phyloP scores from a whole-genome alignment of 2,888 invertebrate genomes.

The Eretmocerus hayati region DNA sequence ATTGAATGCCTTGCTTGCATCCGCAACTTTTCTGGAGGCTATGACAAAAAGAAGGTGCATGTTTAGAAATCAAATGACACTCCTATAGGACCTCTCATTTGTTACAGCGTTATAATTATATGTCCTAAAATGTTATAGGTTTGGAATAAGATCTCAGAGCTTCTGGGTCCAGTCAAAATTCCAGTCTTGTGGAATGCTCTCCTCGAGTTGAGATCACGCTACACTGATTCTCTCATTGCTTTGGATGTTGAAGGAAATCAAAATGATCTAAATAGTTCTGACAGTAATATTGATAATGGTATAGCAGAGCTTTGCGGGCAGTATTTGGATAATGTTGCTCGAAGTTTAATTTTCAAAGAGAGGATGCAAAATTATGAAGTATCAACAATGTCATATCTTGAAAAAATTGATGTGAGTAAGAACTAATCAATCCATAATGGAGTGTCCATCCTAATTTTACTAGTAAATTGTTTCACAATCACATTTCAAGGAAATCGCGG shows the following conservation, averaged over 20 bases:
- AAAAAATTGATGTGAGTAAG: conserved; percentile 34
- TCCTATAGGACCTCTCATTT: too few species aligned
- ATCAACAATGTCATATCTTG: conserved; percentile 31
- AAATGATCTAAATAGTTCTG: conserved; percentile 6
- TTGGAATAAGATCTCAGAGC: conserved; percentile 30
- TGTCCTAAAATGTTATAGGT: conserved; percentile 27
- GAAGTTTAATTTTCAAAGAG: conserved; percentile 24
- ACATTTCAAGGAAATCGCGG: too few species aligned
- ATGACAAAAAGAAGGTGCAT: conserved; percentile 34
- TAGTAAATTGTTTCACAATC: too few species aligned
- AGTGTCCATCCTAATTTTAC: too few species aligned
- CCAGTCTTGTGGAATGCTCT: conserved; percentile 35
- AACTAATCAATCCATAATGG: too few species aligned
- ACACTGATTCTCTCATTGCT: conserved; percentile 31
- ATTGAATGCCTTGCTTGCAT: conserved; percentile 31
- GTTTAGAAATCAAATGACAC: background rate
- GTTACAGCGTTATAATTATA: background rate
- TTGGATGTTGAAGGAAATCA: conserved; percentile 25
- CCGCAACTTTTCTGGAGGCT: conserved; percentile 29
- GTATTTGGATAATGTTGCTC: conserved; percentile 30
- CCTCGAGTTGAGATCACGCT: conserved; percentile 29
- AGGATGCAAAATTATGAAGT: conserved; percentile 26
- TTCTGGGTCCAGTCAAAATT: conserved; percentile 30
- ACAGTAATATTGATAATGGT: conserved; percentile 27
- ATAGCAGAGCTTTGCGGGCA: conserved; percentile 32